Conservation (phyloP, 1,140 invertebrate genomes). For the Drosophila repletoides region DNA sequence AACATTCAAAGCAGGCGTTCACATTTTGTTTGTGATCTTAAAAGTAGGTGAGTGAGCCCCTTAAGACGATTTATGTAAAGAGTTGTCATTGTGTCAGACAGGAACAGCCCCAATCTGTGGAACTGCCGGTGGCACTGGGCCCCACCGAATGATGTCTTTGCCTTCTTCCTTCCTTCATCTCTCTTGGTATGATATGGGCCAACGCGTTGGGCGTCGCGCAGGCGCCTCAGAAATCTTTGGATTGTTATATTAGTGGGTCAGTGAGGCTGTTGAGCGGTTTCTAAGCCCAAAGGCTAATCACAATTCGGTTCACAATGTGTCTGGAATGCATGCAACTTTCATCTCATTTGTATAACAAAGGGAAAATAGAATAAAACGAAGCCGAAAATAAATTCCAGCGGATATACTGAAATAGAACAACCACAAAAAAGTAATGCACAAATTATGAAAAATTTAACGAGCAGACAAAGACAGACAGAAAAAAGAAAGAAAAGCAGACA, state of each 20-base stretch:
- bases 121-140: conserved; percentile 32
- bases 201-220: conserved; percentile 36
- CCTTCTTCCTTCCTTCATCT: neutral
- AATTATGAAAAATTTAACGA: conserved; percentile 37
- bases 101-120: no score
- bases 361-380: neutral
- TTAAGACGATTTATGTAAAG: no score
- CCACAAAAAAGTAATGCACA: conserved; percentile 32
- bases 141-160: conserved; percentile 40
- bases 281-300: neutral
- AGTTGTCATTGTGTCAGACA: conserved; percentile 3
- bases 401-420: conserved; percentile 53
- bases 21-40: neutral
- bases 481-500: no score
- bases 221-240: conserved; percentile 1
- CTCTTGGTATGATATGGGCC: conserved; percentile 28
- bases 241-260: conserved; percentile 28
- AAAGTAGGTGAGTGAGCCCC: no score
- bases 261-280: neutral
- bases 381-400: conserved; percentile 30
- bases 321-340: neutral
- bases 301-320: neutral
- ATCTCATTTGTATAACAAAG: conserved; percentile 26
- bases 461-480: no score
- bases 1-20: no score